Evolutionary conservation across 2,888 invertebrate genomes (phyloP).

Genomic region (Coenonympha arcania): DNA sequence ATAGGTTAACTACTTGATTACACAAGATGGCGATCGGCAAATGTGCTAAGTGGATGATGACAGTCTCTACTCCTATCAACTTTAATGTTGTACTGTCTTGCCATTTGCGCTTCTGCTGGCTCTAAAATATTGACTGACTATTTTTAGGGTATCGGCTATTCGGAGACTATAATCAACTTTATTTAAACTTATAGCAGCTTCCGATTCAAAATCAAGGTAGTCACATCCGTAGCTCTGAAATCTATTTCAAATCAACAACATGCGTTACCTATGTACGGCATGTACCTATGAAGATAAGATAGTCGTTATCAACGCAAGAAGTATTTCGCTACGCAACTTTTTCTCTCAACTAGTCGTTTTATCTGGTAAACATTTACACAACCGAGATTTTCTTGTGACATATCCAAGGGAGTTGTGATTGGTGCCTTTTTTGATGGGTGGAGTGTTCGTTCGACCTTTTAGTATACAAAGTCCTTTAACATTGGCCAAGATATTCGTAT

Average conservation of each 20-base stretch:
- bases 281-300: slow-evolving; percentile 45
- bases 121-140: slow-evolving; percentile 1
- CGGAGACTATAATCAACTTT: background rate
- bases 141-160: background rate
- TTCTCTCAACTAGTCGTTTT: slow-evolving; percentile 45
- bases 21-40: slow-evolving; percentile 60
- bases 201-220: background rate
- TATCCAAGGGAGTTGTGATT: slow-evolving; percentile 24
- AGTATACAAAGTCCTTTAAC: slow-evolving; percentile 17
- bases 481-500: background rate
- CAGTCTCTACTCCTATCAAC: slow-evolving; percentile 34
- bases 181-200: background rate
- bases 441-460: slow-evolving; percentile 31
- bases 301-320: slow-evolving; percentile 41
- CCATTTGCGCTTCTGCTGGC: background rate
- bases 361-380: slow-evolving; percentile 61
- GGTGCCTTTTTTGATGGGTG: slow-evolving; percentile 6
- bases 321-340: slow-evolving; percentile 48
- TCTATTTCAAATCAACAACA: slow-evolving; percentile 10
- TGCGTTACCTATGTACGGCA: slow-evolving; percentile 26
- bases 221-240: background rate
- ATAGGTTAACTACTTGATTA: slow-evolving; percentile 69
- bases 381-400: slow-evolving; percentile 47
- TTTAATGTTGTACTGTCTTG: background rate
- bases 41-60: slow-evolving; percentile 69